Conservation (phyloP, 2,888 invertebrate species). For the Agapostemon virescens region DNA sequence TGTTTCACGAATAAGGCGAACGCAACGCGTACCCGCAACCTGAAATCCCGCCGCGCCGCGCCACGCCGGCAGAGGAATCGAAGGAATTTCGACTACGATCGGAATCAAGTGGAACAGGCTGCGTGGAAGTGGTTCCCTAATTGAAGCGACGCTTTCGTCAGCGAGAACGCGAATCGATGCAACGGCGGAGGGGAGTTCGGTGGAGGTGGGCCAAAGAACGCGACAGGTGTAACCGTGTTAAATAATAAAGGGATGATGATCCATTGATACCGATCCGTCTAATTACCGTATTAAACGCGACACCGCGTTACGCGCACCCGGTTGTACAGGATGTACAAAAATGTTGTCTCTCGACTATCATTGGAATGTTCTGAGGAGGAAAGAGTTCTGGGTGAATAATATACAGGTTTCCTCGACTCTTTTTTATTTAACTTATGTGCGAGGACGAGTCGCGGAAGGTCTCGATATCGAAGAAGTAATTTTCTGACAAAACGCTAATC, state of each 20-base stretch:
- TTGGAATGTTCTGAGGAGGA: too few relatives aligned
- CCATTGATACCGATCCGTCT: constrained; percentile 39
- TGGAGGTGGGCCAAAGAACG: too few relatives aligned
- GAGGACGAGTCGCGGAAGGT: too few relatives aligned
- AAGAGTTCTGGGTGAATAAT: too few relatives aligned
- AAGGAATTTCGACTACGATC: neutral
- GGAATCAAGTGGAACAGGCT: neutral
- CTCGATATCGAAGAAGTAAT: too few relatives aligned
- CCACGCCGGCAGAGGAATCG: neutral
- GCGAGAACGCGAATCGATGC: neutral
- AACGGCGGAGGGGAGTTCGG: neutral
- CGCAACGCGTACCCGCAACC: neutral
- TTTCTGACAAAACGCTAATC: too few relatives aligned
- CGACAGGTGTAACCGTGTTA: constrained; percentile 33
- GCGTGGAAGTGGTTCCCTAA: constrained; percentile 1
- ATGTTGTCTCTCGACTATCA: too few relatives aligned
- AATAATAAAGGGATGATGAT: constrained; percentile 47
- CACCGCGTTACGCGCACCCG: neutral
- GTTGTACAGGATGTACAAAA: neutral
- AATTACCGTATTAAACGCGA: constrained; percentile 43
- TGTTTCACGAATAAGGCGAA: neutral
- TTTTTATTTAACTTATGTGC: too few relatives aligned
- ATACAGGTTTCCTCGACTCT: too few relatives aligned
- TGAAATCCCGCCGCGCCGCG: neutral
- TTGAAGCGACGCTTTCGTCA: constrained; percentile 10